Evolutionary conservation across 2,797 vertebrate species (phyloP).

Genomic region (Benthosema pterotum): DNA sequence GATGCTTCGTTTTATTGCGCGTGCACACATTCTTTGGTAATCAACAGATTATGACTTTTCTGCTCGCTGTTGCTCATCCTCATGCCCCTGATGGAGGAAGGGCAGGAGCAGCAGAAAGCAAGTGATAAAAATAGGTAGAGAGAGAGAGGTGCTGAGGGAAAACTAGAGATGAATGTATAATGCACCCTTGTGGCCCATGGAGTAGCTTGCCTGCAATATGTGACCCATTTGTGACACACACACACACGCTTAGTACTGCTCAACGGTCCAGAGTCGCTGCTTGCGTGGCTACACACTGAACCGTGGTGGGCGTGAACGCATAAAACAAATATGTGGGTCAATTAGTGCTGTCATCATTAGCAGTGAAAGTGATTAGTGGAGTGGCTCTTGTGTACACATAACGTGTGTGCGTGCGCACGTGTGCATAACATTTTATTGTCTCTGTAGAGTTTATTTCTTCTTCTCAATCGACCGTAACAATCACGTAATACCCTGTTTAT

Average conservation of each 20-base stretch:
- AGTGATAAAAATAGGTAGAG: not conserved
- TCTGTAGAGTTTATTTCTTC: too few relatives aligned
- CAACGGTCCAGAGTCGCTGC: constrained; percentile 5
- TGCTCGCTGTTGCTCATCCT: constrained; percentile 1
- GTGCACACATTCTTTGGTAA: not conserved
- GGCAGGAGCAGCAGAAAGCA: not conserved
- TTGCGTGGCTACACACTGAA: constrained; percentile 10
- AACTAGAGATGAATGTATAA: constrained; percentile 27
- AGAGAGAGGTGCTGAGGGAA: constrained; percentile 5
- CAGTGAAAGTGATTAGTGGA: not conserved
- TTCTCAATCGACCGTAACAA: too few relatives aligned
- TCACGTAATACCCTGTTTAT: too few relatives aligned
- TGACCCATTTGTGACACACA: constrained; percentile 51
- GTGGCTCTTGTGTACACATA: not conserved
- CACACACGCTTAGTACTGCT: constrained; percentile 6
- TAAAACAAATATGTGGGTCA: constrained; percentile 1
- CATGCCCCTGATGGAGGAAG: constrained; percentile 6
- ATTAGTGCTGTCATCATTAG: not conserved
- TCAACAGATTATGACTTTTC: not conserved
- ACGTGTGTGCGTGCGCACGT: not conserved
- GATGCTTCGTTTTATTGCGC: not conserved
- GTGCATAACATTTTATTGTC: not conserved
- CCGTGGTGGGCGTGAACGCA: not conserved
- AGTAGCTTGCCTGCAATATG: constrained; percentile 27
- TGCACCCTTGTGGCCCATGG: constrained; percentile 27